These are phyloP conservation scores for Luehdorfia chinensis DNA, from an alignment of 1,140 invertebrate genomes.

Conservation along the genomic window DNA sequence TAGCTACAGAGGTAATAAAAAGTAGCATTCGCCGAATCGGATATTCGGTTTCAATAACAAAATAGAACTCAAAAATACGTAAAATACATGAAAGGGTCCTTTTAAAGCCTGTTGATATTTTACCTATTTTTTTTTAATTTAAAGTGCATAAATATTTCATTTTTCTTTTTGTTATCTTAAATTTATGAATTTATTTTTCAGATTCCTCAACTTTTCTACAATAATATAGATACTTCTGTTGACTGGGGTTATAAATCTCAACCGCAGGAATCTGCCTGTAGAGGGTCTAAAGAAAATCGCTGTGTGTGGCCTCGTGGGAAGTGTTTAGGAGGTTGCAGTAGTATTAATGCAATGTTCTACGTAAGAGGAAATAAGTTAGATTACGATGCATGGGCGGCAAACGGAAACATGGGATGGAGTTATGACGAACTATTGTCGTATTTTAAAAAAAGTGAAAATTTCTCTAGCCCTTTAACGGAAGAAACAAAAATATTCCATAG, in stretches of 20 bases:
- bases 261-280: conserved; percentile 64
- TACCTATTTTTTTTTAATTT: too few relatives aligned
- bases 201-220: conserved; percentile 37
- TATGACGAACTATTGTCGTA: conserved; percentile 66
- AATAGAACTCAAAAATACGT: too few relatives aligned
- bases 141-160: too few relatives aligned
- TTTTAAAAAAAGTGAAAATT: conserved; percentile 78
- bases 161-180: too few relatives aligned
- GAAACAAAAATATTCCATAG: conserved; percentile 78
- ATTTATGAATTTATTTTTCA: conserved; percentile 33
- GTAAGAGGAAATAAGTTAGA: conserved; percentile 80
- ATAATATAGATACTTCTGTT: conserved; percentile 33
- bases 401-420: conserved; percentile 66
- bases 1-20: conserved; percentile 34
- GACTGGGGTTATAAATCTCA: conserved; percentile 79
- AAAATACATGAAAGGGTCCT: too few relatives aligned
- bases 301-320: conserved; percentile 78
- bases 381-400: conserved; percentile 81
- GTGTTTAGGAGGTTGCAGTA: conserved; percentile 80
- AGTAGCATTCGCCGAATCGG: too few relatives aligned
- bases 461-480: conserved; percentile 76
- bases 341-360: conserved; percentile 83
- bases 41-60: too few relatives aligned
- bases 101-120: too few relatives aligned
- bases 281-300: conserved; percentile 41